A percentile compares a stretch with the other conserved stretches of the same genome.
Evolutionary conservation across 2,888 invertebrate species (phyloP).

Genomic region (Agrochola lota): DNA sequence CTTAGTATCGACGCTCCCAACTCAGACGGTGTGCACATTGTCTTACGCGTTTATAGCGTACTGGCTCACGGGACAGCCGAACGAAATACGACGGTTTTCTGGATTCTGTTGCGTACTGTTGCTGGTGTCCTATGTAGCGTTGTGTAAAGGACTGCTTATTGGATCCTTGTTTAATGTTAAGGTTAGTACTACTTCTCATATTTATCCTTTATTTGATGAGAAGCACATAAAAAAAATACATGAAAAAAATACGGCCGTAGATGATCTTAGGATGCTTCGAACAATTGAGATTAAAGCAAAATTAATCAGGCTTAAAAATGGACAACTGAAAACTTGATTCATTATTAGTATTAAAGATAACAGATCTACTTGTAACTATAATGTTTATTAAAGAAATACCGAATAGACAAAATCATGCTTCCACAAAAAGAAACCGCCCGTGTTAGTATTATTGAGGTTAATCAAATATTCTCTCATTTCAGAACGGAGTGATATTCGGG

Average conservation of each 20-base stretch:
- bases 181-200: slow-evolving; percentile 84
- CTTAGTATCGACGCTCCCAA: slow-evolving; percentile 95
- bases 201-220: background rate
- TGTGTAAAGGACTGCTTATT: slow-evolving; percentile 96
- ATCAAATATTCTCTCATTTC: slow-evolving; percentile 74
- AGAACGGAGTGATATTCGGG: slow-evolving; percentile 97
- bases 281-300: background rate
- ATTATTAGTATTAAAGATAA: background rate
- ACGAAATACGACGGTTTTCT: slow-evolving; percentile 93
- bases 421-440: background rate
- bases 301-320: background rate
- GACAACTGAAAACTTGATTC: background rate
- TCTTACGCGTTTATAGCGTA: slow-evolving; percentile 95
- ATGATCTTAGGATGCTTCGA: background rate
- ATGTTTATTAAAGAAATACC: background rate
- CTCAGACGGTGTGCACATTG: slow-evolving; percentile 94
- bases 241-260: background rate
- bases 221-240: background rate
- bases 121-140: slow-evolving; percentile 95
- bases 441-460: background rate
- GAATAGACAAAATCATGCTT: background rate
- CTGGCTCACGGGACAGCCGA: slow-evolving; percentile 96
- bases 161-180: slow-evolving; percentile 95
- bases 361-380: background rate
- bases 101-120: slow-evolving; percentile 93